phyloP scores from a whole-genome alignment of 2,113 vertebrate genomes.

The Felis catus region DNA sequence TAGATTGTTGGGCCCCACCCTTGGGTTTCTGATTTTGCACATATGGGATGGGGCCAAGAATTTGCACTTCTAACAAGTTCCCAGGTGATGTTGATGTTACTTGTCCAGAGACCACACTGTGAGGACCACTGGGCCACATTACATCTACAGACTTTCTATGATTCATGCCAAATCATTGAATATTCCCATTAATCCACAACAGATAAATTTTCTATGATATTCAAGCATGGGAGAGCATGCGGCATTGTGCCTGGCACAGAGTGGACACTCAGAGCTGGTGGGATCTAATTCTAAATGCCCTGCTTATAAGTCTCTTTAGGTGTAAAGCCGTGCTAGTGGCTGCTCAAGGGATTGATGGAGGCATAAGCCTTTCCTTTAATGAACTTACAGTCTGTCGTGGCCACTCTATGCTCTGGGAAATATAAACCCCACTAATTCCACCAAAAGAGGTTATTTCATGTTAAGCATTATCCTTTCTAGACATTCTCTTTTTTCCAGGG shows the following conservation, averaged over 20 bases:
- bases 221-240: background rate
- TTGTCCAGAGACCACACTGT: background rate
- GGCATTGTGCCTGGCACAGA: background rate
- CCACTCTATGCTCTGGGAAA: conserved; percentile 13
- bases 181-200: background rate
- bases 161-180: background rate
- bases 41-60: background rate
- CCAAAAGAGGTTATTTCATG: conserved; percentile 30
- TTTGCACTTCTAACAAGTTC: background rate
- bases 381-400: conserved; percentile 49
- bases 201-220: background rate
- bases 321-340: background rate
- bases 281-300: background rate
- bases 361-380: conserved; percentile 34
- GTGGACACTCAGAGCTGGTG: background rate
- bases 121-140: background rate
- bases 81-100: background rate
- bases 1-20: background rate
- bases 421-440: conserved; percentile 39
- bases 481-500: conserved; percentile 23
- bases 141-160: background rate
- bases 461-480: conserved; percentile 52
- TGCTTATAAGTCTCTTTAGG: background rate
- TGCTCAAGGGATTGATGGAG: background rate
- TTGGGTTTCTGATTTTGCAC: background rate